phyloP scores from a whole-genome alignment of 2,113 vertebrate genomes.

The Neomonachus schauinslandi region DNA sequence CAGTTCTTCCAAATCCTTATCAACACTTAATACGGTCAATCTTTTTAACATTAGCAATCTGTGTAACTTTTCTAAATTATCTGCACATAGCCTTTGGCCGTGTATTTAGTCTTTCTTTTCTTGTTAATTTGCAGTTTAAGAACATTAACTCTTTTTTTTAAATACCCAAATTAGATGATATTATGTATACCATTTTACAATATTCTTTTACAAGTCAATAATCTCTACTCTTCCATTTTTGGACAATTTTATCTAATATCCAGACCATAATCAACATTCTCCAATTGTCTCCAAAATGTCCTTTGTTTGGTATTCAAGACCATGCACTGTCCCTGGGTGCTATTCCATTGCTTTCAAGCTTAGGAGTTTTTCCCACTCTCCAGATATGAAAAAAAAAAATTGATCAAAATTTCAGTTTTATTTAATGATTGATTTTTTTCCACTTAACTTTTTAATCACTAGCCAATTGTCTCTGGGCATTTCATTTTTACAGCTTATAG shows the following conservation, averaged over 20 bases:
- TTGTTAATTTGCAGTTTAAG: not conserved
- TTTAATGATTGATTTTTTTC: not conserved
- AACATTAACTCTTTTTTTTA: not conserved
- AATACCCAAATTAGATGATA: not conserved
- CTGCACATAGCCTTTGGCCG: not conserved
- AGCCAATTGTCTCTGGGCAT: not conserved
- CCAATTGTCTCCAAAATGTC: not conserved
- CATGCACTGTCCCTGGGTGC: not conserved
- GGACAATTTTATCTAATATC: not conserved
- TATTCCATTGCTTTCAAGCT: not conserved
- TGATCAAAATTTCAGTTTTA: not conserved
- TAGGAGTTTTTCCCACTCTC: not conserved
- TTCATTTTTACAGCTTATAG: not conserved
- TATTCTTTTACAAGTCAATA: not conserved
- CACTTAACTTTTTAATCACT: not conserved
- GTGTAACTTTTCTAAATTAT: not conserved
- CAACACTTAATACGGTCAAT: not conserved
- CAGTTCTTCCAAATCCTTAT: not conserved
- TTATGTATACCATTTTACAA: not conserved
- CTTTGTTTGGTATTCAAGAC: slow-evolving; percentile 13
- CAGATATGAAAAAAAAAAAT: not conserved
- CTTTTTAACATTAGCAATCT: not conserved
- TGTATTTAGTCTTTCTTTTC: not conserved
- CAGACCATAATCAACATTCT: not conserved
- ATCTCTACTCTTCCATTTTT: not conserved